Evolutionary conservation across 1,140 invertebrate species (phyloP).

Genomic region (Tetramorium alpestre): DNA sequence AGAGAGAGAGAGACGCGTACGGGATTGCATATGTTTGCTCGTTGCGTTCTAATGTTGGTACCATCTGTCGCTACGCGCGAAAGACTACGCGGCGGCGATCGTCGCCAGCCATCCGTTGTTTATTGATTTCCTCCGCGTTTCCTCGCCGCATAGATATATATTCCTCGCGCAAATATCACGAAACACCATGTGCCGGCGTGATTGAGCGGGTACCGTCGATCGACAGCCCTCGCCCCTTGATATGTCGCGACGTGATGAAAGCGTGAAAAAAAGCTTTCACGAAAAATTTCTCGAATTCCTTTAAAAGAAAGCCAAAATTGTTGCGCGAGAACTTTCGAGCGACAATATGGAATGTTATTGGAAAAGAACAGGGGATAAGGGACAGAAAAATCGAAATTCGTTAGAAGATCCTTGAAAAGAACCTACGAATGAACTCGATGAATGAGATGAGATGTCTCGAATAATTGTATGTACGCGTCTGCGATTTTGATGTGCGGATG

Average conservation of each 20-base stretch:
- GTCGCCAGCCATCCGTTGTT: not conserved
- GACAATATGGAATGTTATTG: not conserved
- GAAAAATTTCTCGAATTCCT: not conserved
- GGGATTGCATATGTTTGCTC: not conserved
- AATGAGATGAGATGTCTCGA: not conserved
- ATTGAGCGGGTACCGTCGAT: not conserved
- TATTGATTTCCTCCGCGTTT: conserved; percentile 42
- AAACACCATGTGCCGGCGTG: not conserved
- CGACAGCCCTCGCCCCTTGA: not conserved
- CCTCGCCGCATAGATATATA: not conserved
- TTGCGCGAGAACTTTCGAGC: not conserved
- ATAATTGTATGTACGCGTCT: not conserved
- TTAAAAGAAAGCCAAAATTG: not conserved
- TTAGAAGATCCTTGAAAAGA: not conserved
- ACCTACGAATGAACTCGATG: not conserved
- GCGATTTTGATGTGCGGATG: not conserved
- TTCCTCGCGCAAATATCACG: conserved; percentile 1
- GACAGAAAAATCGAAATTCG: not conserved
- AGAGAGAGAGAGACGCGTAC: not conserved
- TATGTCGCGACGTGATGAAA: not conserved
- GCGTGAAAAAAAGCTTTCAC: too few relatives aligned
- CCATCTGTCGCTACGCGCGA: not conserved
- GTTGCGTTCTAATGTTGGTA: conserved; percentile 21
- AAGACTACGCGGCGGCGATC: not conserved
- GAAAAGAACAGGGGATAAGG: not conserved